Percentiles rank a stretch among this genome's conserved stretches.
Conservation (phyloP, 2,113 vertebrate genomes). For the Tachysurus fulvidraco region DNA sequence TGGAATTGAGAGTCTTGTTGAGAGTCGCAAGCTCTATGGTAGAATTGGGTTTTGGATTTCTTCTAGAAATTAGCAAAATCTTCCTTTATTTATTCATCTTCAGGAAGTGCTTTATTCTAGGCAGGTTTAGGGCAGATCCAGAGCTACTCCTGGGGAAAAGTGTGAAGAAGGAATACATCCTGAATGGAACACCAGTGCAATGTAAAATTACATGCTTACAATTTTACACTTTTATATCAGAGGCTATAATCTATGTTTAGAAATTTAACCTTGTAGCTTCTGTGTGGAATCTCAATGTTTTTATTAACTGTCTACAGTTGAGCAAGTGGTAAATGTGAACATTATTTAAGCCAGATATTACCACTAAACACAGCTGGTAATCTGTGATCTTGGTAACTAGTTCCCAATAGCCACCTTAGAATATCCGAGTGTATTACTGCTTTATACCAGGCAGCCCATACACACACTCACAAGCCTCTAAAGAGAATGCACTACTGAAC, state of each 20-base stretch:
- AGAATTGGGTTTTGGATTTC: background rate
- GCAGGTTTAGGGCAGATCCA: background rate
- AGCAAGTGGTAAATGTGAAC: background rate
- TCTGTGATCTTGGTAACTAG: background rate
- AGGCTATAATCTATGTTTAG: background rate
- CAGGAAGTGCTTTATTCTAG: background rate
- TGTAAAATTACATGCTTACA: background rate
- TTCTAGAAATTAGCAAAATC: background rate
- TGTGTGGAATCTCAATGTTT: background rate
- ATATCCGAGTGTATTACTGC: background rate
- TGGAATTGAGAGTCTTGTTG: background rate
- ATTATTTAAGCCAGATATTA: background rate
- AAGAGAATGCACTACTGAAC: constrained; percentile 12
- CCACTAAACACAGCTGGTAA: background rate
- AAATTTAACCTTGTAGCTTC: background rate
- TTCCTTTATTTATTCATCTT: background rate
- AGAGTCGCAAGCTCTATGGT: background rate
- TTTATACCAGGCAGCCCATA: background rate
- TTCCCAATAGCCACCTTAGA: background rate
- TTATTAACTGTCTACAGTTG: background rate
- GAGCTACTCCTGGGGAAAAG: background rate
- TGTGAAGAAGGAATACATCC: background rate
- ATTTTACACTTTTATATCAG: background rate
- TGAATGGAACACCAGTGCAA: background rate
- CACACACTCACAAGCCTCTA: background rate